Percentiles rank a stretch among this genome's conserved stretches.
phyloP scores from a whole-genome alignment of 2,113 vertebrate genomes.

The Catharus bicknelli region DNA sequence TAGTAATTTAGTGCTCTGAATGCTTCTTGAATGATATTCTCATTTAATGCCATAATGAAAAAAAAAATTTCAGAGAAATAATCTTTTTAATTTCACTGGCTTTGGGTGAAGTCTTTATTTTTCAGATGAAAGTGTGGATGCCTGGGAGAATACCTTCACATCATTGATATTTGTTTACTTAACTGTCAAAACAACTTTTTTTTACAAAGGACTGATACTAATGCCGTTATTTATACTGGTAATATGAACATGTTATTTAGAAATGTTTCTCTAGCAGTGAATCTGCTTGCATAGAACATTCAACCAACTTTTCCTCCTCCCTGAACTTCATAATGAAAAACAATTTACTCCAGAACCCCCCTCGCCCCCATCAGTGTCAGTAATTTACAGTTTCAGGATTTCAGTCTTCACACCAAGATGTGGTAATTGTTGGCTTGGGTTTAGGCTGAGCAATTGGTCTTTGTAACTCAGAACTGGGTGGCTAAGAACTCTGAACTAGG shows the following conservation, averaged over 20 bases:
- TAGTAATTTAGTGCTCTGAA: background rate
- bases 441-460: background rate
- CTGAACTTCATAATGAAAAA: background rate
- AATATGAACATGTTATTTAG: background rate
- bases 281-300: background rate
- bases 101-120: background rate
- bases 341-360: background rate
- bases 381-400: background rate
- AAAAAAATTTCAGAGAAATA: accelerated
- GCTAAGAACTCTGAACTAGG: background rate
- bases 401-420: background rate
- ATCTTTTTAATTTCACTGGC: background rate
- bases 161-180: background rate
- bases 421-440: background rate
- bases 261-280: background rate
- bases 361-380: background rate
- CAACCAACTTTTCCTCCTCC: background rate
- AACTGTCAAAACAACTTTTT: background rate
- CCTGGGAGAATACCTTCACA: background rate
- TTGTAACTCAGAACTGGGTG: background rate
- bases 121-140: background rate
- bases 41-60: background rate
- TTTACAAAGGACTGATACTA: background rate
- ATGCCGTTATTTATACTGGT: background rate
- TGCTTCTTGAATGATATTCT: background rate